These are phyloP conservation scores for Callosobruchus maculatus DNA, from an alignment of 2,888 invertebrate species.

Conservation along the genomic window DNA sequence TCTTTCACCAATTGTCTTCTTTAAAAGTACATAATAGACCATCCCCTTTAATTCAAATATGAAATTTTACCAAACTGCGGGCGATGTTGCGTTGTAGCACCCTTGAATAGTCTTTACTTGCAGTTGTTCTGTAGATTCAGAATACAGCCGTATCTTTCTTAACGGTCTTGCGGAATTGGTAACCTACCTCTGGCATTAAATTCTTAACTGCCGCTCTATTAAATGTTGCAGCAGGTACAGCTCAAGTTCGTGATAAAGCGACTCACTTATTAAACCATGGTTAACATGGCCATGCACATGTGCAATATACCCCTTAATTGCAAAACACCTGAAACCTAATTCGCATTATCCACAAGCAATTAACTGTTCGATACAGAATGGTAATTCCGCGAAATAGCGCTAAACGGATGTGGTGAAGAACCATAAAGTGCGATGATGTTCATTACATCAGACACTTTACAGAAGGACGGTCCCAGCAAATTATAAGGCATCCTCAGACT, in stretches of 20 bases:
- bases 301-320: not conserved
- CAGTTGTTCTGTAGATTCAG: no score
- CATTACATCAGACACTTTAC: not conserved
- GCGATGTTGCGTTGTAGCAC: no score
- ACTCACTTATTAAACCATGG: not conserved
- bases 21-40: no score
- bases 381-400: not conserved
- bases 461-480: not conserved
- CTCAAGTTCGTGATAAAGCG: no score
- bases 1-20: no score
- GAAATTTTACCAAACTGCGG: no score
- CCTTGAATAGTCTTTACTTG: no score
- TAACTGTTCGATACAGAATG: not conserved
- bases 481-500: not conserved
- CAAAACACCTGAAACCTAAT: not conserved
- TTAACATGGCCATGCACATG: not conserved
- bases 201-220: not conserved
- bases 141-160: no score
- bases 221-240: not conserved
- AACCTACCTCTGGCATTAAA: no score
- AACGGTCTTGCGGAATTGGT: no score
- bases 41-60: no score
- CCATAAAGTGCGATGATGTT: not conserved
- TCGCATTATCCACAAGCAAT: not conserved
- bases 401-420: not conserved